Evolutionary conservation across 2,113 vertebrate species (phyloP), one percentile per base, ranked within the genome.

Genomic region (Prunella fulvescens): DNA sequence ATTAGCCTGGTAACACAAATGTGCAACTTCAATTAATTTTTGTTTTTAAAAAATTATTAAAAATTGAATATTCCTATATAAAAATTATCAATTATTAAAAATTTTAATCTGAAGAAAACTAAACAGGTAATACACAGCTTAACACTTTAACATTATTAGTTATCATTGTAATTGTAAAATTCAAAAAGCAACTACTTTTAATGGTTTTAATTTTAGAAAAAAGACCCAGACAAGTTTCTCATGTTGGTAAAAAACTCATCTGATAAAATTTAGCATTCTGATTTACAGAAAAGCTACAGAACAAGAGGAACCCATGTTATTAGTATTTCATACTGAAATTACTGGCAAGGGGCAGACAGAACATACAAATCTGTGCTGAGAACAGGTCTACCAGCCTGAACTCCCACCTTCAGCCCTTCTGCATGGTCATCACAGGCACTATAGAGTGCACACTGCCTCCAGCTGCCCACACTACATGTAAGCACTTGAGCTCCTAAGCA

Each of bases 1-100:
- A 96, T 99, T 99, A 13, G 98, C 99, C 99, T 99, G 96, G 79
- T n/a, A 86, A 92, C 90, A 93, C 72, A 90, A 93, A 96, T 0
- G 1, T 90, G 92, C 29, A 82, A 57, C 54, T 96, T 62, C 31
- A 69, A 50, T 84, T 93, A 93, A 87, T 72, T 70, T 89, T 48
- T 7, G 12, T 57, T 50, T 1, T 7, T 10, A 53, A 62, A 72
- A 61, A 48, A 22, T 6, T 24, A 24, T 3, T 6, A 28, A 12
- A 58, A 39, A 39, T 39, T 19, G 16, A 60, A 42, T 24, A 39
- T 35, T 65, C 6, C 19, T 4, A 5, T 3, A 44, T 12, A 76
- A 67, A 74, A 77, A 5, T 10, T 24, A 51, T 6, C 45, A 51
- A 8, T 40, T 33, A 50, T 12, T 39, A 65, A 62, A 56, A 33